Percentiles rank a stretch among this genome's conserved stretches.
Evolutionary conservation across 2,113 vertebrate genomes (phyloP).

Genomic region (Eleginops maclovinus): DNA sequence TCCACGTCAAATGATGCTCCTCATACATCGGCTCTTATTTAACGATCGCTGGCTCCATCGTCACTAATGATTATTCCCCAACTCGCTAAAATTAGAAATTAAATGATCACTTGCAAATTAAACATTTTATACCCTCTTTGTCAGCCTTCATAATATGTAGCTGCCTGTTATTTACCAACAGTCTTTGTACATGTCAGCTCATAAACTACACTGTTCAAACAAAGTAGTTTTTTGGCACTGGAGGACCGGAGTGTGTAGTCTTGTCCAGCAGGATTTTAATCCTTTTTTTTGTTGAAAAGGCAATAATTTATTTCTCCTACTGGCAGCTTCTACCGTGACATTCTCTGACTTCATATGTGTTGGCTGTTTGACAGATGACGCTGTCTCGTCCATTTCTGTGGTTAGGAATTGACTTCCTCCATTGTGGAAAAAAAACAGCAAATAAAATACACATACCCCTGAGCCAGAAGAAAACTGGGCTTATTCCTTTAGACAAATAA

Average conservation of each 20-base stretch:
- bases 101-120: slow-evolving; percentile 1
- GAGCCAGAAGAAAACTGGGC: slow-evolving; percentile 20
- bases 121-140: neutral
- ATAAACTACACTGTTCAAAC: neutral
- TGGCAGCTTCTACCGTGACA: slow-evolving; percentile 32
- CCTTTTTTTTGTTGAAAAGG: slow-evolving; percentile 13
- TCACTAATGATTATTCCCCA: neutral
- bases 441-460: neutral
- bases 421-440: neutral
- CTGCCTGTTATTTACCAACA: neutral
- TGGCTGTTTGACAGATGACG: slow-evolving; percentile 51
- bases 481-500: slow-evolving; percentile 24
- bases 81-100: neutral
- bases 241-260: neutral
- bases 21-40: neutral
- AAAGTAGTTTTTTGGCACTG: slow-evolving; percentile 8
- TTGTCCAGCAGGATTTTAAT: slow-evolving; percentile 11
- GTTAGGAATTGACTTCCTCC: slow-evolving; percentile 27
- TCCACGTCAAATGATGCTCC: neutral
- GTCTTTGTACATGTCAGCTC: neutral
- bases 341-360: slow-evolving; percentile 36
- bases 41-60: neutral
- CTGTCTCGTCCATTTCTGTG: slow-evolving; percentile 30
- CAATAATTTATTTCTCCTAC: neutral
- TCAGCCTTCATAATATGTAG: neutral